Evolutionary conservation across 2,888 invertebrate species (phyloP), one percentile per base, ranked within the genome.

Genomic region (Parnassius orleans): DNA sequence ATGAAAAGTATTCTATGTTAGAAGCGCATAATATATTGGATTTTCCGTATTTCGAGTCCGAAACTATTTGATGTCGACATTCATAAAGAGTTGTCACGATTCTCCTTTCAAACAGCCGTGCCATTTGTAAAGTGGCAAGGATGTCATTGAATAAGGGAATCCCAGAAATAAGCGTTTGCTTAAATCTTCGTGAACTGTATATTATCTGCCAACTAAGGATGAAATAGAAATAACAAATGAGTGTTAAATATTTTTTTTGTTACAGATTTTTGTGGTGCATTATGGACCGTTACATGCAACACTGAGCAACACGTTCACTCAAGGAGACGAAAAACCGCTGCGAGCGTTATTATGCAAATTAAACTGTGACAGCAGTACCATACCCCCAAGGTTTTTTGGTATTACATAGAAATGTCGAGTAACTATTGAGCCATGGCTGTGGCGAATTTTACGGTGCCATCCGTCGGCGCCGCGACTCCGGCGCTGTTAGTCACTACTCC

Each of bases 81-180:
- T 81, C 76, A 76, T 71, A 76, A 67, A 63, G 71, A 56, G n/a
- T 14, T 47, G 68, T 87, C 90, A 89, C 89, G 90, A 90, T 78
- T 87, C 79, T 79, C 90, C 87, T 89, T 90, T 90, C 86, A 83
- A 89, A 83, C 79, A 75, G 77, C 59, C 81, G 74, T 87, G 84
- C 84, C 86, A 87, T 87, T 87, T 85, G 79, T 83, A 75, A 79
- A 78, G 76, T 75, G 72, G 85, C 86, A 84, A 88, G 86, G 87
- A 88, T 87, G 84, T 84, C 81, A 80, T 81, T 81, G 84, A 81
- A 78, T 77, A 71, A 80, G 88, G 90, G 86, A 89, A 90, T 87
- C 77, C 90, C 90, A 79, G 72, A 77, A 74, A 81, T 84, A 81
- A 81, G 79, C 70, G 68, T 58, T 62, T 24, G 52, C 52, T 56